A percentile compares a stretch with the other conserved stretches of the same genome.
Evolutionary conservation across 2,113 vertebrate species (phyloP).

Genomic region (Proterorhinus semilunaris): DNA sequence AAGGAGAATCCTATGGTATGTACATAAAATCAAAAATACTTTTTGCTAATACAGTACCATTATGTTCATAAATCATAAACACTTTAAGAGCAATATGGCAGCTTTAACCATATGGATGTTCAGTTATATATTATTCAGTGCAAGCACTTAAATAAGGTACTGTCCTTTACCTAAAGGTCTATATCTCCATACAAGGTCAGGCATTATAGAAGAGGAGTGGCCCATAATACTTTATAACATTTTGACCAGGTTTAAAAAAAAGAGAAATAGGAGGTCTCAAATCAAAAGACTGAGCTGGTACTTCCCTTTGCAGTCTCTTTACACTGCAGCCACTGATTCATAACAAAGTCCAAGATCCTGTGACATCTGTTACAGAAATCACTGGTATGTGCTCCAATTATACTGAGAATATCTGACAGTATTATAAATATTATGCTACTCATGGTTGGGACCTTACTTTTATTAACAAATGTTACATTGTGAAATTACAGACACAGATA

Average conservation of each 20-base stretch:
- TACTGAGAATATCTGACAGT: background rate
- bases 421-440: too few relatives aligned
- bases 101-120: too few relatives aligned
- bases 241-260: background rate
- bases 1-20: too few relatives aligned
- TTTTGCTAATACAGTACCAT: too few relatives aligned
- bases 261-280: background rate
- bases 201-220: background rate
- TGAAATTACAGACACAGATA: conserved; percentile 7
- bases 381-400: background rate
- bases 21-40: too few relatives aligned
- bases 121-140: too few relatives aligned
- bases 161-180: too few relatives aligned
- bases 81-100: too few relatives aligned
- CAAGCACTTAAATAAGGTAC: too few relatives aligned
- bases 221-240: background rate
- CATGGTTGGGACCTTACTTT: background rate
- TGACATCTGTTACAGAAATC: conserved; percentile 31
- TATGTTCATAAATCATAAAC: too few relatives aligned
- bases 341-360: conserved; percentile 16
- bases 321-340: conserved; percentile 8
- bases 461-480: background rate
- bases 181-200: background rate
- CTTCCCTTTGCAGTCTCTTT: background rate
- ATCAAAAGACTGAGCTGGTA: background rate